These are phyloP conservation scores for Euborellia annulipes DNA, from an alignment of 1,140 invertebrate species.

Conservation along the genomic window DNA sequence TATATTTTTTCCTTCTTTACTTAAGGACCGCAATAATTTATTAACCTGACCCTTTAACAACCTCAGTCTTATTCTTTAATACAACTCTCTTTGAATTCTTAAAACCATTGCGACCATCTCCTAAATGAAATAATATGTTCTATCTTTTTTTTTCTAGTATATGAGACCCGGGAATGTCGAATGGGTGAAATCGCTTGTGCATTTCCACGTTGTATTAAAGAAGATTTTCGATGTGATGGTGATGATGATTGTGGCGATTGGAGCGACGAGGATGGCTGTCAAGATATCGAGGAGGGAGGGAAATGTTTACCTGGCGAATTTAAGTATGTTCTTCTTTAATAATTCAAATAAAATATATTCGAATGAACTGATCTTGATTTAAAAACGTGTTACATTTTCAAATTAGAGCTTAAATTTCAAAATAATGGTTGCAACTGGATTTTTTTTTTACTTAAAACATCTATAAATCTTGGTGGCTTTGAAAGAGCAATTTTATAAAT, in stretches of 20 bases:
- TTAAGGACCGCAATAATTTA: neutral
- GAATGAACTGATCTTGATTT: no score
- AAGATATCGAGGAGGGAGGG: constrained; percentile 31
- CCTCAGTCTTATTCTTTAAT: neutral
- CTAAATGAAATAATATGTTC: neutral
- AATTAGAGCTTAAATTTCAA: no score
- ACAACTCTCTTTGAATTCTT: neutral
- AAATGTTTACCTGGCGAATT: constrained; percentile 41
- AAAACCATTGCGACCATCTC: neutral
- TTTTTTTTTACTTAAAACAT: no score
- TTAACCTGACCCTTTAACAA: neutral
- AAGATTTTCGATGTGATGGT: constrained; percentile 64
- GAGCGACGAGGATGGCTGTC: constrained; percentile 61
- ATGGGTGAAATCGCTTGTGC: constrained; percentile 56
- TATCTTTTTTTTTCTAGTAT: constrained; percentile 9
- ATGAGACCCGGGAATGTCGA: constrained; percentile 30
- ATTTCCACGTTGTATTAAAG: constrained; percentile 45
- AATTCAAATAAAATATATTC: no score
- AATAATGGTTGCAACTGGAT: no score
- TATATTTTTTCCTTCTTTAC: neutral
- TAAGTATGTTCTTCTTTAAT: no score
- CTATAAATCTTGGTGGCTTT: no score
- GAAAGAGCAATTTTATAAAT: no score
- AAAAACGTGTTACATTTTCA: no score
- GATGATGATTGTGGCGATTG: constrained; percentile 82